Evolutionary conservation across 2,113 vertebrate species (phyloP).

Genomic region (Heterochromis multidens): DNA sequence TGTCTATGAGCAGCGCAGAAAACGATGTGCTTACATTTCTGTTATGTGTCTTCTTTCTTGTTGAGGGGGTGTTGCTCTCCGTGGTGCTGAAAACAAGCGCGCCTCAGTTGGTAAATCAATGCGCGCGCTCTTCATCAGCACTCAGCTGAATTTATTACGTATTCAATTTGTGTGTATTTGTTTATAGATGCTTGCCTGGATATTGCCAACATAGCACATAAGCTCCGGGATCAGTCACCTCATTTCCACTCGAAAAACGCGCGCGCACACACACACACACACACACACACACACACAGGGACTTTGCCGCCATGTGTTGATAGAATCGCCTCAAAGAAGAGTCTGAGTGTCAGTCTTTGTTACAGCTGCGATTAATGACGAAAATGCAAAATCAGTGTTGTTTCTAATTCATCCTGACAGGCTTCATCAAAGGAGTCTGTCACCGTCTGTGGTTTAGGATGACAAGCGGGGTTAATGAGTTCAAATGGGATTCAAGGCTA

Average conservation of each 20-base stretch:
- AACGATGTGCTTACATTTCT: neutral
- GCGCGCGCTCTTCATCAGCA: neutral
- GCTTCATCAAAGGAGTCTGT: conserved; percentile 23
- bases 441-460: neutral
- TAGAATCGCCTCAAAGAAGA: conserved; percentile 13
- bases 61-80: conserved; percentile 58
- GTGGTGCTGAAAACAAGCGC: conserved; percentile 69
- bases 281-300: neutral
- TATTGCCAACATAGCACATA: neutral
- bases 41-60: neutral
- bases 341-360: conserved; percentile 11
- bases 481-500: neutral
- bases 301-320: neutral
- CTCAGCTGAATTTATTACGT: neutral
- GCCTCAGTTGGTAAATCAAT: conserved; percentile 1
- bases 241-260: neutral
- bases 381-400: conserved; percentile 19
- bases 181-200: neutral
- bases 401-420: conserved; percentile 25
- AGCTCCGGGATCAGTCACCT: neutral
- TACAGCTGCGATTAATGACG: conserved; percentile 10
- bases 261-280: neutral
- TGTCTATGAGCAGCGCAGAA: neutral
- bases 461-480: conserved; percentile 6
- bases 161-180: neutral